Base-by-base conservation (phyloP, 30 jellyfish, hydroid and myxozoan species). In the Aurelia aurita region DNA sequence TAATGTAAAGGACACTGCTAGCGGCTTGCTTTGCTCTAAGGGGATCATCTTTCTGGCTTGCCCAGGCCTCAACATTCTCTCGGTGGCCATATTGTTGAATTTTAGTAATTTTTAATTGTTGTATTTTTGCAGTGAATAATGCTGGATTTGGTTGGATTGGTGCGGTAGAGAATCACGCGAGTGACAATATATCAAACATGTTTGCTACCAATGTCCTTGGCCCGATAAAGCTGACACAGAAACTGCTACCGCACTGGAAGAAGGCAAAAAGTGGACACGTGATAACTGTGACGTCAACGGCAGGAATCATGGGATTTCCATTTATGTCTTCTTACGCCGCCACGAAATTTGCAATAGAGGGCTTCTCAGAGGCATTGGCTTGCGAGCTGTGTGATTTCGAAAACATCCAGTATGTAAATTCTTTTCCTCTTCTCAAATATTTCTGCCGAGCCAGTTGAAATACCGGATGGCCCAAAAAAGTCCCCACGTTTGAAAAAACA, bases 121-220 rank as follows among this genome's bases (percentile, higher is more conserved):
- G n/a, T n/a, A n/a, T n/a, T 54, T 23, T 69, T 55, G 18, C 73
- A 83, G 93, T 83, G 70, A 83, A 83, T 72, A 83, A 70, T 43
- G 93, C 93, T 34, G 93, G 74, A 5, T 69, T 69, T 83, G 93
- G 87, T 15, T 60, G 74, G 74, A 43, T 53, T 68, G 93, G 93
- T 8, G 77, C 93, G 43, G 15, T 53, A 8, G 81, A 83, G 49
- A 39, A 43, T 12, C 87, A 57, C 22, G 29, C 73, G 15, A 26
- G n/a, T 14, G 87, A 14, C 21, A 13, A 58, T 10, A 59, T 71
- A 1, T 23, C 57, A n/a, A 8, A 45, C 60, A 57, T 83, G 93
- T 83, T 68, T 22, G 72, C 81, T 7, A 83, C 93, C 23, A 83
- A 83, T 34, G 93, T 83, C 46, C 61, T 3, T 58, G 93, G 93